Conservation (phyloP, 53 echinoderm and acorn worm genomes). For the Apostichopus leukothele region DNA sequence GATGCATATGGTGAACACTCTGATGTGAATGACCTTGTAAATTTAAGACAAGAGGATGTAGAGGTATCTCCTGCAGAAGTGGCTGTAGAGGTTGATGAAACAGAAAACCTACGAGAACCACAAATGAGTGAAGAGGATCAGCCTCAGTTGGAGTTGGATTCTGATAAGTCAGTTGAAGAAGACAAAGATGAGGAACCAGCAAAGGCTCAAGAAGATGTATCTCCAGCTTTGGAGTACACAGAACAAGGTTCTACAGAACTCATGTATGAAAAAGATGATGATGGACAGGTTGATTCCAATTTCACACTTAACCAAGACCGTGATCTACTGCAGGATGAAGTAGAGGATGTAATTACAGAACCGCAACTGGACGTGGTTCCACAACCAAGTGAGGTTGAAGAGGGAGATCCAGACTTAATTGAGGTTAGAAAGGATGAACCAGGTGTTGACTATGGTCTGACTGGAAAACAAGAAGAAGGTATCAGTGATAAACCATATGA, state of each 20-base stretch:
- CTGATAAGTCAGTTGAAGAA: background rate
- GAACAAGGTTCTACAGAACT: background rate
- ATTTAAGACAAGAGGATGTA: slow-evolving; percentile 15
- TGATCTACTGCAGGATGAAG: background rate
- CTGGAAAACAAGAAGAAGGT: slow-evolving; percentile 31
- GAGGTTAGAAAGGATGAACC: background rate
- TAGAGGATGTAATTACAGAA: background rate
- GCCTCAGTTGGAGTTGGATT: slow-evolving; percentile 9
- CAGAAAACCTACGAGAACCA: slow-evolving; percentile 37
- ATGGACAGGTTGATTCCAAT: background rate
- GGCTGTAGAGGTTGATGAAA: slow-evolving; percentile 35
- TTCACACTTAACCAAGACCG: background rate
- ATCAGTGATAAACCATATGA: background rate
- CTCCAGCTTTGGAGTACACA: slow-evolving; percentile 37
- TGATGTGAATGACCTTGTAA: background rate
- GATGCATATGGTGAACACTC: slow-evolving; percentile 25
- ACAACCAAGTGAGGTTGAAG: slow-evolving; percentile 32
- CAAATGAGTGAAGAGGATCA: slow-evolving; percentile 1
- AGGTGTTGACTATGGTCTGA: background rate
- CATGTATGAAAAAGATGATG: background rate
- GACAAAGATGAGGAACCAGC: slow-evolving; percentile 46
- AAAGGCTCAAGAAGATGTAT: slow-evolving; percentile 49
- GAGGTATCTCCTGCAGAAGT: slow-evolving; percentile 50
- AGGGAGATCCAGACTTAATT: slow-evolving; percentile 42
- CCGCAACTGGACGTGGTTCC: background rate